Conservation (phyloP, 2,113 vertebrate genomes). For the Myodes glareolus region DNA sequence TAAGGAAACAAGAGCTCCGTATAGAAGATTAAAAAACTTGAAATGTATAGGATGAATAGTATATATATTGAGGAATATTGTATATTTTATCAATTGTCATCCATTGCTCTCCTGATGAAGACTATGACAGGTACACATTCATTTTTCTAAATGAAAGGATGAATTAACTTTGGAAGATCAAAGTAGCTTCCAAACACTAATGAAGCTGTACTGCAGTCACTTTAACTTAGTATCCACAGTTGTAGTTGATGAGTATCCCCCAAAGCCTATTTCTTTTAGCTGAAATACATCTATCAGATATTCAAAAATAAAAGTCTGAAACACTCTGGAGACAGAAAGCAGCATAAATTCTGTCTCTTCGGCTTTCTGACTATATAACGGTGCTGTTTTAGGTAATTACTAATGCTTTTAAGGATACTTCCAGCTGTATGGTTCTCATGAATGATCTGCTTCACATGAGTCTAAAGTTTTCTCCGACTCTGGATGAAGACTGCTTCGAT, state of each 20-base stretch:
- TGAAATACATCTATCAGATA: neutral
- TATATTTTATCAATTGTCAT: neutral
- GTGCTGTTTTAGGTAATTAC: neutral
- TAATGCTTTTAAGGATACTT: too few relatives aligned
- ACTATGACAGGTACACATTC: neutral
- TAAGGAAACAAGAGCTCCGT: neutral
- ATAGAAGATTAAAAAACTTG: neutral
- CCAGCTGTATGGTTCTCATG: neutral
- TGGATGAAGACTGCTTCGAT: neutral
- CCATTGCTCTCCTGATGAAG: neutral
- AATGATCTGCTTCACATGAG: neutral
- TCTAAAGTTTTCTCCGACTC: neutral
- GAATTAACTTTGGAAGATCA: slow-evolving; percentile 23
- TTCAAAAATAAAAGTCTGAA: too few relatives aligned
- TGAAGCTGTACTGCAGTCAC: neutral
- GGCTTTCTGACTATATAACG: neutral
- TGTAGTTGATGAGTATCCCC: too few relatives aligned
- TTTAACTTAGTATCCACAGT: neutral
- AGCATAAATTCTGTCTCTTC: neutral
- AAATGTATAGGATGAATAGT: neutral
- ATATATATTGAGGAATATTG: neutral
- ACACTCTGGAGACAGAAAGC: neutral
- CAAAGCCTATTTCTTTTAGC: neutral
- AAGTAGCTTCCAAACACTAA: neutral
- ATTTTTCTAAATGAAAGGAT: neutral